Base-by-base conservation (phyloP, 1,140 invertebrate species). In the Trialeurodes vaporariorum region DNA sequence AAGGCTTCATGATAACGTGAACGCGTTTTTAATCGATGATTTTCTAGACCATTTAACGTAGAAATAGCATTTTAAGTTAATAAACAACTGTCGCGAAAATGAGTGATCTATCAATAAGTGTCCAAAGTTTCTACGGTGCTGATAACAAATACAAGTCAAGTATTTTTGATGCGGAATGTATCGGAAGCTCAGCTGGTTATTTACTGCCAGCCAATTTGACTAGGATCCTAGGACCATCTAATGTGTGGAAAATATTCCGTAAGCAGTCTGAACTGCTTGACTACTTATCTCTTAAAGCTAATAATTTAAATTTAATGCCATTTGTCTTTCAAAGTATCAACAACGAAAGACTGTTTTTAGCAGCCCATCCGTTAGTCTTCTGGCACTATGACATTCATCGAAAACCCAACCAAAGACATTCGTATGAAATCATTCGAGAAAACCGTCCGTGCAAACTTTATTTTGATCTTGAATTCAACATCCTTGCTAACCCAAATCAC, bases 391-490 rank as follows among this genome's bases (percentile, higher is more conserved):
- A 82, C 65, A 71, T 65, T 64, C 73, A 76, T 66, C 76, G 76
- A 63, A 64, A 71, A 13, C 62, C 70, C 0, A 73, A 81, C 49
- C 59, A 76, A 23, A 77, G 81, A 70, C 81, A 81, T 70, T 78
- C 81, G 1, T 87, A 86, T 74, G 85, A 87, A 79, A 78, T 87
- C n/a, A 86, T 87, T 64, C 75, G 78, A 40, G 80, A 84, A 78
- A 76, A 79, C 70, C 70, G 75, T 27, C 83, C 82, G 1, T 85
- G 85, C 71, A 86, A 85, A 72, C 76, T 88, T 21, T 89, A 88
- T 73, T 85, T 88, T 75, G 87, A 89, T 75, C 77, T 89, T 12
- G 87, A 89, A 76, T 89, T 80, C 72, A 68, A 75, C 1, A 78
- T 74, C 65, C 74, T 76, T 11, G 60, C 76, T 1, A 88, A 88